Conservation (phyloP, 2,797 vertebrate genomes). For the Sebastes taczanowskii region DNA sequence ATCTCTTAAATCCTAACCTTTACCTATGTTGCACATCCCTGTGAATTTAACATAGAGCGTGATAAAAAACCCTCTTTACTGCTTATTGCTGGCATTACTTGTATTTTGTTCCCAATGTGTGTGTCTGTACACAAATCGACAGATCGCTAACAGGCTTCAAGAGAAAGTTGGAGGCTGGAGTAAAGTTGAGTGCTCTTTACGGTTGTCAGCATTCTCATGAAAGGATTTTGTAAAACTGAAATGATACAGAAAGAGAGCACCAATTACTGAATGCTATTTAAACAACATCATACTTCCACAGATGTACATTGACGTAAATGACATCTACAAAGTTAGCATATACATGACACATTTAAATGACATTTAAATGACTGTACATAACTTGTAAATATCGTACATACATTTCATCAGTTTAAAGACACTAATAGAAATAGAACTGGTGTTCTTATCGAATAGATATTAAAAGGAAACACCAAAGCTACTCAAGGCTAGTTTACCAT, state of each 20-base stretch:
- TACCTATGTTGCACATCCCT: conserved; percentile 26
- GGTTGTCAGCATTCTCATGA: too few species aligned
- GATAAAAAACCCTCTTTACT: conserved; percentile 1
- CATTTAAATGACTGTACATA: neutral
- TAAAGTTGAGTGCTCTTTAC: too few species aligned
- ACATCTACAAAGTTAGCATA: neutral
- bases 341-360: neutral
- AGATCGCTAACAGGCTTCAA: too few species aligned
- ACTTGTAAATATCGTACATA: neutral
- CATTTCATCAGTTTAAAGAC: neutral
- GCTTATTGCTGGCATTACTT: neutral
- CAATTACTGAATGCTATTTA: neutral
- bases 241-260: neutral
- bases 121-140: too few species aligned
- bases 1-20: conserved; percentile 52
- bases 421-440: neutral
- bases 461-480: too few species aligned
- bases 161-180: too few species aligned
- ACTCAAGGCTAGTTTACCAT: too few species aligned
- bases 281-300: neutral
- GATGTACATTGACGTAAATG: neutral
- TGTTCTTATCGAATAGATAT: too few species aligned
- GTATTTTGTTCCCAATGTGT: too few species aligned
- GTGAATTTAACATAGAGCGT: conserved; percentile 8
- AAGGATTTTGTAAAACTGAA: neutral